A percentile compares a stretch with the other conserved stretches of the same genome.
phyloP scores from a whole-genome alignment of 2,113 vertebrate species.

The Podarcis muralis region DNA sequence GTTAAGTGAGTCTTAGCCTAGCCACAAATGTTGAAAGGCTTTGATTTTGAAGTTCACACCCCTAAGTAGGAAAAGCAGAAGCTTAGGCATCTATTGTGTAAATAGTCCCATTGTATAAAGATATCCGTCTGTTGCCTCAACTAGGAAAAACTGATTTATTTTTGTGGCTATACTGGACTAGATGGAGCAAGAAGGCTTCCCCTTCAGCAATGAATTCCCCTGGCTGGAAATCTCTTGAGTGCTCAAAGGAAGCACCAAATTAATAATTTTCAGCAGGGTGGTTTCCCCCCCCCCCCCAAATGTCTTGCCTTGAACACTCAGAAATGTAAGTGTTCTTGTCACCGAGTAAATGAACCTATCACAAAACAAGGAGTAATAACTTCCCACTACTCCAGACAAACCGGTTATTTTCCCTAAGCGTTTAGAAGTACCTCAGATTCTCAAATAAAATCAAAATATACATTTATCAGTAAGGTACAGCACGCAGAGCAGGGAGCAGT shows the following conservation, averaged over 20 bases:
- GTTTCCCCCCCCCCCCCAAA: too few relatives aligned
- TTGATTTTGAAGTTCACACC: neutral
- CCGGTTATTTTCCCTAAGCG: neutral
- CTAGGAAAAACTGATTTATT: neutral
- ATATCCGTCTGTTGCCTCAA: accelerated
- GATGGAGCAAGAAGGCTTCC: neutral
- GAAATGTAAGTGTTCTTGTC: neutral
- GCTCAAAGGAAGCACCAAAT: neutral
- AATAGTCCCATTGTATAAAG: accelerated
- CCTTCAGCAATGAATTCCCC: neutral
- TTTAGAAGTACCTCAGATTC: neutral
- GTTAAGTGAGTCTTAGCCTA: neutral
- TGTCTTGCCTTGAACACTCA: neutral
- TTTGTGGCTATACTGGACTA: neutral
- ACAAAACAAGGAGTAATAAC: neutral
- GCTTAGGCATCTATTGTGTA: neutral
- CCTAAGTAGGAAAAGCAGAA: accelerated
- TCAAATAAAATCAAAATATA: neutral
- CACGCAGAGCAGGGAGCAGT: neutral
- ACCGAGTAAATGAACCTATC: too few relatives aligned
- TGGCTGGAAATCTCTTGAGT: neutral
- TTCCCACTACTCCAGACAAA: neutral
- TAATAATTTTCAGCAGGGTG: neutral
- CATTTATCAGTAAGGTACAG: neutral
- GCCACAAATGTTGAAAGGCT: neutral